These are phyloP conservation scores for Oppia nitens DNA, from an alignment of 1,140 invertebrate genomes.

Conservation along the genomic window DNA sequence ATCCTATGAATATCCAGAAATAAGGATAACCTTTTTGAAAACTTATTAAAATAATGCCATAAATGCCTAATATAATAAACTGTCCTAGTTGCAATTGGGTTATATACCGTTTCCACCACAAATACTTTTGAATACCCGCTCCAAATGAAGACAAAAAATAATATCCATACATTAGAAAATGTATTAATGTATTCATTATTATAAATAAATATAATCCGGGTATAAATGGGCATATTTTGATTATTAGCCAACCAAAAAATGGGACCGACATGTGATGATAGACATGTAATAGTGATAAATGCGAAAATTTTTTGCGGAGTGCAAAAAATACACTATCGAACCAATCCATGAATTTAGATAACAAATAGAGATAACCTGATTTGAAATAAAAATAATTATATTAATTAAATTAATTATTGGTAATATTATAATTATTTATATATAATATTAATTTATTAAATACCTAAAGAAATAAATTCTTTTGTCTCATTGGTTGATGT, in stretches of 20 bases:
- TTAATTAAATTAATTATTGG: no score
- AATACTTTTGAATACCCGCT: slow-evolving; percentile 33
- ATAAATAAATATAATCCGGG: slow-evolving; percentile 12
- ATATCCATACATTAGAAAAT: slow-evolving; percentile 43
- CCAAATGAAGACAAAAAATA: slow-evolving; percentile 38
- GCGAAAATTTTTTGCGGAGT: slow-evolving; percentile 72
- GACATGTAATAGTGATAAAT: slow-evolving; percentile 81
- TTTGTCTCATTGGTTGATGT: no score
- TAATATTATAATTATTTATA: no score
- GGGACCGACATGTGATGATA: slow-evolving; percentile 57
- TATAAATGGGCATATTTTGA: neutral
- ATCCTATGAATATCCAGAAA: neutral
- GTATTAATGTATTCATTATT: slow-evolving; percentile 40
- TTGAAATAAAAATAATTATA: no score
- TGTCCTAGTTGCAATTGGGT: slow-evolving; percentile 36
- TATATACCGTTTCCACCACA: slow-evolving; percentile 42
- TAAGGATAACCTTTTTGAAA: neutral
- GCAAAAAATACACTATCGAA: slow-evolving; percentile 47
- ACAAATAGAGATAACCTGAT: no score
- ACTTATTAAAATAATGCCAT: neutral
- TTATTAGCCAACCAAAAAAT: neutral
- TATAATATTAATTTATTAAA: no score
- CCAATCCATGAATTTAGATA: slow-evolving; percentile 3
- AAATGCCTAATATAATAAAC: slow-evolving; percentile 4
- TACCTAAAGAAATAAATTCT: no score